phyloP scores from a whole-genome alignment of 2,888 invertebrate genomes.

The Andricus quercusramuli region DNA sequence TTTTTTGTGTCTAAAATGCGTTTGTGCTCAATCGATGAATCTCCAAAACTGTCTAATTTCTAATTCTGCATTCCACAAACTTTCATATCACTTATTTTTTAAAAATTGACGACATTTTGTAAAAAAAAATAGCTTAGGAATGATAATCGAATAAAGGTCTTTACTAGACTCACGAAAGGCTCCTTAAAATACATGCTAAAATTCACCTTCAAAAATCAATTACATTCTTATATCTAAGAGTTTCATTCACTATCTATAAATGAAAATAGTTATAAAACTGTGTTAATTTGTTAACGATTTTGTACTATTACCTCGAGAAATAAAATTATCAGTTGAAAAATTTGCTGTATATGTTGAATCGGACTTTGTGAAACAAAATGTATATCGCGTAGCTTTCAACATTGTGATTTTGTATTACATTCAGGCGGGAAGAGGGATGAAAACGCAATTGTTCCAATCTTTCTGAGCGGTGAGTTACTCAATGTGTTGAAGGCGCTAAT shows the following conservation, averaged over 20 bases:
- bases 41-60: neutral
- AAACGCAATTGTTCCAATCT: slow-evolving; percentile 72
- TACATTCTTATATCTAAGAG: too few relatives aligned
- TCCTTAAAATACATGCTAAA: too few relatives aligned
- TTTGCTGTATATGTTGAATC: neutral
- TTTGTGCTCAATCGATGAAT: neutral
- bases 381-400: slow-evolving; percentile 15
- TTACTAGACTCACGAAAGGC: too few relatives aligned
- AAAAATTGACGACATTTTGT: neutral
- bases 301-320: too few relatives aligned
- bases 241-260: too few relatives aligned
- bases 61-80: neutral
- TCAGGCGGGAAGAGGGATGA: slow-evolving; percentile 72
- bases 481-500: slow-evolving; percentile 49
- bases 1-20: slow-evolving; percentile 10
- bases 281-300: too few relatives aligned
- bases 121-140: too few relatives aligned
- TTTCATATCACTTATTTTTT: neutral
- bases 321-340: too few relatives aligned
- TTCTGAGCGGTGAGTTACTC: slow-evolving; percentile 56
- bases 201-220: too few relatives aligned
- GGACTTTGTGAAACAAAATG: neutral
- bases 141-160: too few relatives aligned
- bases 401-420: slow-evolving; percentile 63
- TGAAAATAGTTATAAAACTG: too few relatives aligned